Evolutionary conservation across 37 sponge, comb jelly and placozoan genomes (phyloP).

Genomic region (Aphrocallistes beatrix): DNA sequence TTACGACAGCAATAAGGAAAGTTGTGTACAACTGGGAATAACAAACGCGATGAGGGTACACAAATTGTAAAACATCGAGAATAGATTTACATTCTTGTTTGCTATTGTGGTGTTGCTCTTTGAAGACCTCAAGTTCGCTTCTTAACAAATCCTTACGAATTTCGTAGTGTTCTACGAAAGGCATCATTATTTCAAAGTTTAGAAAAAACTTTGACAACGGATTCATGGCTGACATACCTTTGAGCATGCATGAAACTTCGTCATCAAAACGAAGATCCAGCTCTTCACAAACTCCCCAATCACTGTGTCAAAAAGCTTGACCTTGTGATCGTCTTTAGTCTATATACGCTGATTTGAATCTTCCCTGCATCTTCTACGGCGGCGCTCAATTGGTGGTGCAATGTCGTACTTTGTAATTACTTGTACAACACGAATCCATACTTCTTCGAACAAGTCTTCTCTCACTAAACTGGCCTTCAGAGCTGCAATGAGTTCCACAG

Average conservation of each 20-base stretch:
- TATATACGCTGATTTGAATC: conserved; percentile 3
- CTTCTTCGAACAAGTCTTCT: not conserved
- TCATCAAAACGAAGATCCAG: conserved; percentile 8
- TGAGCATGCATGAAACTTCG: not conserved
- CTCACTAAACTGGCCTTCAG: not conserved
- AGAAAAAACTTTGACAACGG: not conserved
- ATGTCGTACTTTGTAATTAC: conserved; percentile 8
- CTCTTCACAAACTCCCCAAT: conserved; percentile 6
- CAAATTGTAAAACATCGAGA: conserved; percentile 11
- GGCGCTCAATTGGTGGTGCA: conserved; percentile 15
- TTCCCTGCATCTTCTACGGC: conserved; percentile 1
- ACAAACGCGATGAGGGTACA: not conserved
- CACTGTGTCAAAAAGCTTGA: not conserved
- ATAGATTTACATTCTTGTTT: not conserved
- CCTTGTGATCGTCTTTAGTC: not conserved
- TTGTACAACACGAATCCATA: not conserved
- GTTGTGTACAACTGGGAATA: not conserved
- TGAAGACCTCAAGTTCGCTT: conserved; percentile 5
- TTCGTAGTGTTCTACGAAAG: conserved; percentile 16
- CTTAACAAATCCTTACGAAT: conserved; percentile 6
- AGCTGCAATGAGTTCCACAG: conserved; percentile 19
- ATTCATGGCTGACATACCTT: conserved; percentile 2
- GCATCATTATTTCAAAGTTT: not conserved
- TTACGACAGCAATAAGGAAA: not conserved
- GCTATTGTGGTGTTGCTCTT: conserved; percentile 1